These are phyloP conservation scores for Oscheius onirici DNA, from an alignment of 2,888 invertebrate species.

Conservation along the genomic window DNA sequence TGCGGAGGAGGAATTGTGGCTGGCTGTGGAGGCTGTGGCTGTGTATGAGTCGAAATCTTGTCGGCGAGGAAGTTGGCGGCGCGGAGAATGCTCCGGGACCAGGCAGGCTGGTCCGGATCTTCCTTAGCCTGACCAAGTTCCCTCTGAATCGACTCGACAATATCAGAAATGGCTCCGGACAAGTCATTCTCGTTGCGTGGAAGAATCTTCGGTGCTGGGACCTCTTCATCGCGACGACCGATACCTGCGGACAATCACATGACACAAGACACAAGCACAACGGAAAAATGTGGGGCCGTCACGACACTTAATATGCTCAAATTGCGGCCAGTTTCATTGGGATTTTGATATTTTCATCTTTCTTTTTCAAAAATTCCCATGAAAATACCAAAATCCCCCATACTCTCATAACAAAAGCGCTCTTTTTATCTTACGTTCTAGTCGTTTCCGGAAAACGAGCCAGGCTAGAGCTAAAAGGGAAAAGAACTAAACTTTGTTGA, in stretches of 20 bases:
- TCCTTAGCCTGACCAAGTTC: conserved; percentile 34
- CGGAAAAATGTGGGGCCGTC: not conserved
- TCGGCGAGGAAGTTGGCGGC: conserved; percentile 67
- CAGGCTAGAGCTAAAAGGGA: conserved; percentile 84
- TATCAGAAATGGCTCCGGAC: conserved; percentile 45
- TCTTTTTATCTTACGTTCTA: conserved; percentile 80
- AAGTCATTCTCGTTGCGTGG: conserved; percentile 51
- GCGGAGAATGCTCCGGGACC: conserved; percentile 62
- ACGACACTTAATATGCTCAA: not conserved
- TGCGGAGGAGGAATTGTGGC: conserved; percentile 16
- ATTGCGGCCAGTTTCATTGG: not conserved
- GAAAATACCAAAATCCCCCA: no score
- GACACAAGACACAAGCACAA: conserved; percentile 11
- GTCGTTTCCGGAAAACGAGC: conserved; percentile 89
- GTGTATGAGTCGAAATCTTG: conserved; percentile 48
- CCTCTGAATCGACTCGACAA: conserved; percentile 54
- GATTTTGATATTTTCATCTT: no score
- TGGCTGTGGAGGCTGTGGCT: not conserved
- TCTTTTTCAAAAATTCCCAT: no score
- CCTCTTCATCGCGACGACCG: conserved; percentile 12
- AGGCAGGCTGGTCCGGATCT: conserved; percentile 50
- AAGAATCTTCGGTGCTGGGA: conserved; percentile 45
- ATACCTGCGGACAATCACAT: not conserved
- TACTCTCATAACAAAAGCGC: not conserved
- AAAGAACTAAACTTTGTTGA: conserved; percentile 25